Evolutionary conservation across 2,113 vertebrate species (phyloP).

Genomic region (Macrotis lagotis): DNA sequence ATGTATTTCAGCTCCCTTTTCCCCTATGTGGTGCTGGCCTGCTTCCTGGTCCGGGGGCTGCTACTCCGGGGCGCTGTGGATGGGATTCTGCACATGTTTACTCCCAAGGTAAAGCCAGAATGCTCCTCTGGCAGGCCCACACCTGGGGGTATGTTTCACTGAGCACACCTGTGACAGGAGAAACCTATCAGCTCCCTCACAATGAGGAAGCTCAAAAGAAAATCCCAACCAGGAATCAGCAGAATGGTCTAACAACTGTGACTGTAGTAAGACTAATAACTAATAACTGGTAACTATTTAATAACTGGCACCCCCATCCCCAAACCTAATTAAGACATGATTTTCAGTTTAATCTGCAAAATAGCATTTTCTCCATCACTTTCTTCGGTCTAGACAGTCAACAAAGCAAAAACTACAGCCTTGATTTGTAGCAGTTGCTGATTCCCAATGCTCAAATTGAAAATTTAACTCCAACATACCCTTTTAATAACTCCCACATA

Average conservation of each 20-base stretch:
- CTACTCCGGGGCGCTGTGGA: conserved; percentile 94
- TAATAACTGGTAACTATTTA: neutral
- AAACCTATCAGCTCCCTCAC: neutral
- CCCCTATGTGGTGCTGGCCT: conserved; percentile 97
- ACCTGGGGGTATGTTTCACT: neutral
- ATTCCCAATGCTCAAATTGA: neutral
- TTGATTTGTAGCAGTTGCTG: neutral
- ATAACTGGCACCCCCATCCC: neutral
- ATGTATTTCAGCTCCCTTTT: conserved; percentile 99
- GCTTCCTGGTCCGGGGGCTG: conserved; percentile 95
- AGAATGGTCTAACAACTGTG: neutral
- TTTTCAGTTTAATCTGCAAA: neutral
- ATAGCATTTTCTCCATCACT: neutral
- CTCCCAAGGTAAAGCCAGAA: conserved; percentile 92
- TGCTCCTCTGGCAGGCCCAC: neutral
- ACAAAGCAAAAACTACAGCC: neutral
- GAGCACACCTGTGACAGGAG: neutral
- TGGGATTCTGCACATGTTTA: conserved; percentile 98
- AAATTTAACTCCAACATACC: neutral
- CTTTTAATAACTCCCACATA: neutral
- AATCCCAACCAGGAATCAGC: neutral
- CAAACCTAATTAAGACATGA: neutral
- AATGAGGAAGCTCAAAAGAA: neutral
- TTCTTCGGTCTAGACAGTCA: neutral
- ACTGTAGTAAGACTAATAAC: neutral